Percentiles rank a stretch among this genome's conserved stretches.
Conservation (phyloP, 2,797 vertebrate genomes). For the Carapus acus region DNA sequence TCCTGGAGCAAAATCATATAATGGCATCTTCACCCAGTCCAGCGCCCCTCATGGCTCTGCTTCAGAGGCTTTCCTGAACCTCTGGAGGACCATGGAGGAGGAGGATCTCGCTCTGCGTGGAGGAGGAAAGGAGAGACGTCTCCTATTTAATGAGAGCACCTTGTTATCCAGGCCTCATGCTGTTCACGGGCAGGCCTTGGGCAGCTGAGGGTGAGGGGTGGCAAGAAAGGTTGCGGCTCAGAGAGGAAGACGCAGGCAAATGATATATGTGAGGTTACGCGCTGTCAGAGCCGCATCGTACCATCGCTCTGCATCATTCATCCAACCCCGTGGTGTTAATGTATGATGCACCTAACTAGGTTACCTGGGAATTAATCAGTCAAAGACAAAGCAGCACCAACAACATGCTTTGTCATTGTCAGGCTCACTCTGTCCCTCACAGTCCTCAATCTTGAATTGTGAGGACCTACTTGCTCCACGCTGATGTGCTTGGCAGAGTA, state of each 20-base stretch:
- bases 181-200: slow-evolving; percentile 26
- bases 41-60: slow-evolving; percentile 27
- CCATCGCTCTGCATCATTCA: no score
- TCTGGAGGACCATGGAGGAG: slow-evolving; percentile 7
- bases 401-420: no score
- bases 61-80: slow-evolving; percentile 21
- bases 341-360: no score
- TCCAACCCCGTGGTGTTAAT: no score
- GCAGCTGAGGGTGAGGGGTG: slow-evolving; percentile 14
- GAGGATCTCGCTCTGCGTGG: background rate
- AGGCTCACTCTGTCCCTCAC: no score
- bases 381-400: no score
- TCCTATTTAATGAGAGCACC: slow-evolving; percentile 32
- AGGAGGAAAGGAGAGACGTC: slow-evolving; percentile 3
- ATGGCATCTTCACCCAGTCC: slow-evolving; percentile 1
- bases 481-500: no score
- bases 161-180: slow-evolving; percentile 47
- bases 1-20: slow-evolving; percentile 29
- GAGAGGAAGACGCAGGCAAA: background rate
- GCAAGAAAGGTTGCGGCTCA: slow-evolving; percentile 5
- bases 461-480: no score
- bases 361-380: no score
- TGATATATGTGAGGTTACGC: background rate
- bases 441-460: no score
- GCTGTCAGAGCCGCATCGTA: no score